Percentiles rank a stretch among this genome's conserved stretches.
These are phyloP conservation scores for Lysandra bellargus DNA, from an alignment of 2,888 invertebrate species.

Conservation along the genomic window DNA sequence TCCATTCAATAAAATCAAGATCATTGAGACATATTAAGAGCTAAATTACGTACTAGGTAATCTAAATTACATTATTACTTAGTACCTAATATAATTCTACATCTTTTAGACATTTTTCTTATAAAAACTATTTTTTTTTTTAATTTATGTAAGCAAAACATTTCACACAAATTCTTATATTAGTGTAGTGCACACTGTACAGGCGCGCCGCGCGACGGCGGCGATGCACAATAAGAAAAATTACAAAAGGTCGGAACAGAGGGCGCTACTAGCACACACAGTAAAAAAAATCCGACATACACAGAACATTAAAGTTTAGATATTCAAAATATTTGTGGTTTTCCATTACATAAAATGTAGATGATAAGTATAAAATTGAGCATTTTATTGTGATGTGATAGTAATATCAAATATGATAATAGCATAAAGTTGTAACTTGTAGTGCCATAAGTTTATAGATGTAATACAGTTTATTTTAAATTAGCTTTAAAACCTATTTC, in stretches of 20 bases:
- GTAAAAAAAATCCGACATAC: too few relatives aligned
- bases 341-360: too few relatives aligned
- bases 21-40: background rate
- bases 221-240: too few relatives aligned
- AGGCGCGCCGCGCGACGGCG: too few relatives aligned
- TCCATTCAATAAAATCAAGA: slow-evolving; percentile 28
- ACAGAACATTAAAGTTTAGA: too few relatives aligned
- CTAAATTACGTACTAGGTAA: background rate
- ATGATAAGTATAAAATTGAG: background rate
- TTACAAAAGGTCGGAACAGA: too few relatives aligned
- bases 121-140: background rate
- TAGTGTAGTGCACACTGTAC: too few relatives aligned
- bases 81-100: background rate
- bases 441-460: background rate
- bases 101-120: background rate
- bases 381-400: background rate
- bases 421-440: background rate
- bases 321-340: too few relatives aligned
- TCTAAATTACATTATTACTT: slow-evolving; percentile 19
- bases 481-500: background rate
- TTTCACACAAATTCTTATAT: too few relatives aligned
- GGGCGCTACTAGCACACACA: too few relatives aligned
- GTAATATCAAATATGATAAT: too few relatives aligned
- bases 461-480: background rate
- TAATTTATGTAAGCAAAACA: too few relatives aligned